Conservation (phyloP, 2,888 invertebrate species). For the Eristalis arbustorum region DNA sequence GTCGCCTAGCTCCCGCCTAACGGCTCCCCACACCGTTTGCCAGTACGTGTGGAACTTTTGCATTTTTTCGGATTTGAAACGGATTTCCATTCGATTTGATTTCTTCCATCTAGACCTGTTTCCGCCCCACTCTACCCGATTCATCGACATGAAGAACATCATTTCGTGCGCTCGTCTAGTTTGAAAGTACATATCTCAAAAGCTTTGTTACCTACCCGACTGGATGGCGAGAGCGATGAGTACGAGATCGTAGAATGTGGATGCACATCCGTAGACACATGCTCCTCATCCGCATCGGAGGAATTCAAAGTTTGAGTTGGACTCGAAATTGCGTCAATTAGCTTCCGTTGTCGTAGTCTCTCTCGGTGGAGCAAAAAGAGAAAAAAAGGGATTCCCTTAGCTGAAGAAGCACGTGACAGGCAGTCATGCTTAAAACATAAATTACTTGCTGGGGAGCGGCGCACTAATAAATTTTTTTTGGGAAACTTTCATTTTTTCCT, state of each 20-base stretch:
- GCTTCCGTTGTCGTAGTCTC: slow-evolving; percentile 25
- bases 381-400: not conserved
- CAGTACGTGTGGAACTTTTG: slow-evolving; percentile 38
- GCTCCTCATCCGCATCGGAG: not conserved
- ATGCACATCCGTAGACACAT: slow-evolving; percentile 16
- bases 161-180: slow-evolving; percentile 1
- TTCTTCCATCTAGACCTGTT: slow-evolving; percentile 7
- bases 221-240: slow-evolving; percentile 46
- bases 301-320: slow-evolving; percentile 18
- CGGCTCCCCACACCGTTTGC: not conserved
- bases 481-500: slow-evolving; percentile 17
- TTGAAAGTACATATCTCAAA: slow-evolving; percentile 4
- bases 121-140: not conserved
- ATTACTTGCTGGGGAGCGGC: slow-evolving; percentile 25
- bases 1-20: not conserved
- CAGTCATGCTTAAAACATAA: slow-evolving; percentile 51
- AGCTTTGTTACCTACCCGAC: slow-evolving; percentile 40
- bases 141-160: not conserved
- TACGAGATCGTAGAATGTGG: slow-evolving; percentile 6
- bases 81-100: slow-evolving; percentile 63
- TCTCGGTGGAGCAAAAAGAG: not conserved
- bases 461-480: slow-evolving; percentile 38
- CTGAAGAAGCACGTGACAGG: slow-evolving; percentile 35
- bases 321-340: slow-evolving; percentile 59
- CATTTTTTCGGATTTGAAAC: slow-evolving; percentile 43